Evolutionary conservation across 2,888 invertebrate genomes (phyloP).

Genomic region (Noctua janthina): DNA sequence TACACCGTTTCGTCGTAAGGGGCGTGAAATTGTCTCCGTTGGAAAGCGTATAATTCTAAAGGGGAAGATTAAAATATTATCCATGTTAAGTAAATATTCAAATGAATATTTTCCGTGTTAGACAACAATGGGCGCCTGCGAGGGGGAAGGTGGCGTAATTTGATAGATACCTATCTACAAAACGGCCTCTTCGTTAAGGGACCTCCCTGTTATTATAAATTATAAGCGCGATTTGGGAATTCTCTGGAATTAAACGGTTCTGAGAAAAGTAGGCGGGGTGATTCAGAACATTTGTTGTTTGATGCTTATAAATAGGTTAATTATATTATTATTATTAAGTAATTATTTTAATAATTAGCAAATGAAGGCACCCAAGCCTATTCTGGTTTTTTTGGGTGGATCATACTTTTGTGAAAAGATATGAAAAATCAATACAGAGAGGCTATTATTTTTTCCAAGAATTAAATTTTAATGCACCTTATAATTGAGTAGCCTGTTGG

Average conservation of each 20-base stretch:
- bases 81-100: constrained; percentile 91
- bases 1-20: constrained; percentile 81
- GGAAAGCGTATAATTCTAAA: constrained; percentile 90
- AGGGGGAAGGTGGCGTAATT: constrained; percentile 88
- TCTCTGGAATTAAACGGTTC: constrained; percentile 85
- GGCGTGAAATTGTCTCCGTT: constrained; percentile 90
- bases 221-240: constrained; percentile 89
- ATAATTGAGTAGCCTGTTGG: background rate
- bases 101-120: constrained; percentile 91
- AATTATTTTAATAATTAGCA: background rate
- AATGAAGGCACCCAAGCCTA: background rate
- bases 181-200: constrained; percentile 88
- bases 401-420: background rate
- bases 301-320: constrained; percentile 21
- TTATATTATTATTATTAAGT: constrained; percentile 20
- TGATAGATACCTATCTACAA: constrained; percentile 90
- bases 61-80: constrained; percentile 91
- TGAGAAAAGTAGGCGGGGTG: constrained; percentile 76
- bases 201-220: constrained; percentile 89
- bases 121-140: constrained; percentile 87
- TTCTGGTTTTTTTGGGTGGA: background rate
- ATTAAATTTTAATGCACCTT: background rate
- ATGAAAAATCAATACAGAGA: background rate
- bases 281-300: constrained; percentile 68
- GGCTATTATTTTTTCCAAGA: background rate